phyloP scores from a whole-genome alignment of 1,140 invertebrate species.

The Phymorhynchus buccinoides region DNA sequence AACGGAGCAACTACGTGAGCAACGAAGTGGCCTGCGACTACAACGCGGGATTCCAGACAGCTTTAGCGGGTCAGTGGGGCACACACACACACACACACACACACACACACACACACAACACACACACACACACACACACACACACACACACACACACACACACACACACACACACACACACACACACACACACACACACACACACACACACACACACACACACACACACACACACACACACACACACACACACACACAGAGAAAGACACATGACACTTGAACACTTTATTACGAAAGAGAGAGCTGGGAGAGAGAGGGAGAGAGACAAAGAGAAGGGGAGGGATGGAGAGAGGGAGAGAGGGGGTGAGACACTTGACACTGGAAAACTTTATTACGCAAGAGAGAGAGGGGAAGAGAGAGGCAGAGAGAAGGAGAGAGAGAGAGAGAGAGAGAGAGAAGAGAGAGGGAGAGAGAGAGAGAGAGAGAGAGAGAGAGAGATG shows the following conservation, averaged over 20 bases:
- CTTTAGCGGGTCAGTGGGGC: slow-evolving; percentile 48
- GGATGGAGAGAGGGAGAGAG: too few relatives aligned
- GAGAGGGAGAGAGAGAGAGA: too few relatives aligned
- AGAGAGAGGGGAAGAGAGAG: too few relatives aligned
- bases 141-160: not conserved
- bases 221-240: not conserved
- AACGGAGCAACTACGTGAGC: slow-evolving; percentile 64
- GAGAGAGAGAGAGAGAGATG: too few relatives aligned
- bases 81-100: not conserved
- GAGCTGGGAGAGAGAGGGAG: too few relatives aligned
- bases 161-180: not conserved
- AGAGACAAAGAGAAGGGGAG: too few relatives aligned
- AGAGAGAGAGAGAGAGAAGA: too few relatives aligned
- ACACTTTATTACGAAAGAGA: too few relatives aligned
- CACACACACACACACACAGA: not conserved
- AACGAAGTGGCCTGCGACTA: slow-evolving; percentile 72
- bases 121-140: not conserved
- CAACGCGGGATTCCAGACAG: slow-evolving; percentile 68
- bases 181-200: not conserved
- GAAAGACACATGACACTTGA: not conserved
- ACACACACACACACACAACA: not conserved
- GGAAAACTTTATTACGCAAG: too few relatives aligned
- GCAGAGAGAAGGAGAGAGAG: too few relatives aligned
- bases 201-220: not conserved
- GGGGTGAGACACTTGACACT: too few relatives aligned